Evolutionary conservation across 92 coral and sea anemone species (phyloP).

Genomic region (Umimayanthus kanabou): DNA sequence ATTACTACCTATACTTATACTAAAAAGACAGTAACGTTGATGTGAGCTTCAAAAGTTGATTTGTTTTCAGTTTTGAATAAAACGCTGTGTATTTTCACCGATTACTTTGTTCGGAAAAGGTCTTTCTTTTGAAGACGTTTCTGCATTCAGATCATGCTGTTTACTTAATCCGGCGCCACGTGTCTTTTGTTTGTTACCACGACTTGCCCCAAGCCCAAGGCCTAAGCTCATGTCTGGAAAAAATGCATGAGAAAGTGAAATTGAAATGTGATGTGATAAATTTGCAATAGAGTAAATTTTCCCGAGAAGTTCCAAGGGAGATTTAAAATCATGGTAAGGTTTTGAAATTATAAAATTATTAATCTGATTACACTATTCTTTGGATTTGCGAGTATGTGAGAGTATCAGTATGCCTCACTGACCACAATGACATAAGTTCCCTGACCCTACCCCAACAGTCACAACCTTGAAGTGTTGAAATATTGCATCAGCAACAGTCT

Average conservation of each 20-base stretch:
- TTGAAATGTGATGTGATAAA: not conserved
- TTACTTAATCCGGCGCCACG: not conserved
- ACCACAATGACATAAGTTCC: not conserved
- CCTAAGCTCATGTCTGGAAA: not conserved
- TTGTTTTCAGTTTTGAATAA: too few species aligned
- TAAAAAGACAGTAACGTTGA: too few species aligned
- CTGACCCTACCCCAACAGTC: conserved; percentile 5
- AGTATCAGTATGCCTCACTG: not conserved
- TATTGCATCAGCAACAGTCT: conserved; percentile 12
- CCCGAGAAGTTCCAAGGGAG: not conserved
- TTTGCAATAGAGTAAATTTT: not conserved
- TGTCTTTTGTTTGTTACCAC: not conserved
- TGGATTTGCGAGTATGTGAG: not conserved
- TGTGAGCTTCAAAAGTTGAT: too few species aligned
- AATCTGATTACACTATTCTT: not conserved
- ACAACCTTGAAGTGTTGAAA: not conserved
- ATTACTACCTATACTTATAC: too few species aligned
- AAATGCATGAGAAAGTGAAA: not conserved
- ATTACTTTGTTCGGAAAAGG: not conserved
- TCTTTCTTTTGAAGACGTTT: not conserved
- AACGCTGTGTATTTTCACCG: too few species aligned
- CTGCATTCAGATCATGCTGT: too few species aligned
- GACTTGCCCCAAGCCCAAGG: not conserved
- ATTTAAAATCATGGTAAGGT: not conserved
- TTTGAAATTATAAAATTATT: not conserved